Base-by-base conservation (phyloP, 2,888 invertebrate genomes). In the Hemistola chrysoprasaria region DNA sequence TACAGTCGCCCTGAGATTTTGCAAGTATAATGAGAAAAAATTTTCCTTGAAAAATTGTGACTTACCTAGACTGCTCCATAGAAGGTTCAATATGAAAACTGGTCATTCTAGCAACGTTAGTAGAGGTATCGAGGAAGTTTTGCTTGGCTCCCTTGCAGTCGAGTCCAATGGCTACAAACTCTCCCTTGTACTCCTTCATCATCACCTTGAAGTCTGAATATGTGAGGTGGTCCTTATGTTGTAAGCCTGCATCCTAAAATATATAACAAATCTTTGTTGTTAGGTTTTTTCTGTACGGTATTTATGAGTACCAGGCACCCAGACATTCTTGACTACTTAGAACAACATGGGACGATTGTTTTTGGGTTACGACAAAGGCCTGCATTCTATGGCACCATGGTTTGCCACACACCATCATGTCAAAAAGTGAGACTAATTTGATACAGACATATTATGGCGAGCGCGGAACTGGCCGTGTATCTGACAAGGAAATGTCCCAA, bases 131-230 rank as follows among this genome's bases (percentile, higher is more conserved):
- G 56, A 97, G 88, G 77, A 97, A 98, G 78, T 97, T 98, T 69
- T 97, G 97, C 64, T 97, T 97, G 0, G 97, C 97, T 1, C 97
- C 97, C 79, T 97, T 98, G 71, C 97, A 97, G 66, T 98, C 97
- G 47, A 98, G 84, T 0, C 97, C 97, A 40, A 98, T 97, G 0
- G 97, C 97, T 0, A 97, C 97, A 68, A 97, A 97, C 68, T 97
- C 97, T 0, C 97, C 97, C 74, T 97, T 97, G 78, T 97, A 97
- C 72, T 98, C 97, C 65, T 95, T 96, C 97, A 98, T 97, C 97
- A 98, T 97, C 6, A 96, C 82, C 70, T 97, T 97, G 63, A 98
- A 98, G 69, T 98, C 97, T 38, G 93, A 93, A 71, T 97, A 97
- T 0, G 96, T 97, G 5, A 98, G 89, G 61, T 94, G 96, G 59